Evolutionary conservation across 2,113 vertebrate species (phyloP), one percentile per base, ranked within the genome.

Genomic region (Ptilorrhoa leucosticta): DNA sequence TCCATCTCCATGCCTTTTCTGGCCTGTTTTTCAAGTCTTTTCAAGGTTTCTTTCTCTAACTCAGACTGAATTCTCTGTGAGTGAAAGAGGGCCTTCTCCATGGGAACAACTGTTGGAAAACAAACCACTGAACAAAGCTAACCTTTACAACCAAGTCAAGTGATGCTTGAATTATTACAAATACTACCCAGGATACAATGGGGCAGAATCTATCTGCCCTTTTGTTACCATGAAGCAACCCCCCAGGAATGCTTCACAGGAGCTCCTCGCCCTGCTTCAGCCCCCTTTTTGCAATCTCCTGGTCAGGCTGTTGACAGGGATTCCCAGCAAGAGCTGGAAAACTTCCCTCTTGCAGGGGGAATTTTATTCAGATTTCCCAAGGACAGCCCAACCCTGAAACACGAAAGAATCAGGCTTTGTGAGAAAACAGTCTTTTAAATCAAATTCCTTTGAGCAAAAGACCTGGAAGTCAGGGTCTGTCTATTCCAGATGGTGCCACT

Each of bases 101-200:
- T 98, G 97, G 97, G 95, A 98, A 98, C 97, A 94, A 83, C 96
- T 90, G 53, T 72, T 71, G 47, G 82, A 93, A 96, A 97, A 97
- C 95, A 97, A 97, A 94, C 94, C 75, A 63, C 27, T 1, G 48
- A 93, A 90, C 92, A 92, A 97, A 97, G 96, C 95, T 97, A 96
- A 96, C 96, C 95, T 97, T 97, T 97, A 96, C 90, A 95, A 90
- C 20, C 51, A 77, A 91, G 69, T 96, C 93, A 96, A 97, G 90
- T 91, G 93, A 96, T 95, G 76, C 93, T 96, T 97, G 89, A 97
- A 71, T 93, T 96, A 96, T 95, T 97, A 81, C 93, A 83, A 94
- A 82, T 61, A 50, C 88, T 63, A 27, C 73, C 73, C 93, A 80
- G 89, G 84, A 93, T 89, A 96, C 86, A 96, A 96, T 66, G 94